phyloP scores from a whole-genome alignment of 2,113 vertebrate species.

The Daphoenositta chrysoptera region DNA sequence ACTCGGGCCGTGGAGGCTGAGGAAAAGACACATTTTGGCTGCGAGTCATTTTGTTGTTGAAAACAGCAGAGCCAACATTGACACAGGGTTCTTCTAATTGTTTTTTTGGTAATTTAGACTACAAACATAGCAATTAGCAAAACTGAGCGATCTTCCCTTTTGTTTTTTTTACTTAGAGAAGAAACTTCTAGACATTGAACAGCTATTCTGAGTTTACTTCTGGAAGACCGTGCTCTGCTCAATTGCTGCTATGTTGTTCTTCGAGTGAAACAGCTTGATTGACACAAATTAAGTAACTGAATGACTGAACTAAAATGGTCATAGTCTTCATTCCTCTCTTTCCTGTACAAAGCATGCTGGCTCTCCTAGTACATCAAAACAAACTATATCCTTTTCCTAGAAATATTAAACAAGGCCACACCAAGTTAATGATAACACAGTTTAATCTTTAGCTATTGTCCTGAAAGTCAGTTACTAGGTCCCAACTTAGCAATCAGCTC shows the following conservation, averaged over 20 bases:
- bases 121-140: background rate
- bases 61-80: background rate
- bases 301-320: background rate
- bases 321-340: background rate
- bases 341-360: background rate
- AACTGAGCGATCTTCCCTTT: background rate
- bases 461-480: background rate
- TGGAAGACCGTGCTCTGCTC: background rate
- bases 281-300: background rate
- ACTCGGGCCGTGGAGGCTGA: background rate
- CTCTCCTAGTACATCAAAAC: background rate
- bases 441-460: background rate
- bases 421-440: background rate
- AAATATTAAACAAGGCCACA: background rate
- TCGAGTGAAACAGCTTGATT: background rate
- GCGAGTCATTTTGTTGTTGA: background rate
- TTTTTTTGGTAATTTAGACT: background rate
- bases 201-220: background rate
- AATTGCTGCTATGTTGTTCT: background rate
- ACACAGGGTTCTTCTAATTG: background rate
- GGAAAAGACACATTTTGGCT: background rate
- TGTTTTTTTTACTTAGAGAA: background rate
- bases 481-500: background rate
- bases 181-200: background rate
- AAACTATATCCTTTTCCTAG: background rate